A percentile compares a stretch with the other conserved stretches of the same genome.
These are phyloP conservation scores for Polia nebulosa DNA, from an alignment of 2,888 invertebrate species.

Conservation along the genomic window DNA sequence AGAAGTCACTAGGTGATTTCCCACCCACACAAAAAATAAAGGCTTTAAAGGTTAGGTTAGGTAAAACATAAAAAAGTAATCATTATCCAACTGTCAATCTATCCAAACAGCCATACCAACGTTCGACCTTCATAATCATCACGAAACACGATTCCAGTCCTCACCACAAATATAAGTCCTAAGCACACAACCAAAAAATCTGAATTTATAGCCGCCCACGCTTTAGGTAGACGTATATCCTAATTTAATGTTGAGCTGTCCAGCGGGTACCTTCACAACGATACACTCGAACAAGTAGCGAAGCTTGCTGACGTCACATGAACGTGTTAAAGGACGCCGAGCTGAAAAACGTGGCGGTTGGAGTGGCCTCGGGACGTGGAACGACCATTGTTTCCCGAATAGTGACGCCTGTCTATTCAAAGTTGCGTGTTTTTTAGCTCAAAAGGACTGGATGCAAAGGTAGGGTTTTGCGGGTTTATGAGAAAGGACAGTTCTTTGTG, in stretches of 20 bases:
- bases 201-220: constrained; percentile 32
- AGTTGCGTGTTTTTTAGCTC: constrained; percentile 55
- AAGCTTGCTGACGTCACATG: constrained; percentile 70
- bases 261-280: constrained; percentile 55
- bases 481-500: constrained; percentile 8
- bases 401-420: constrained; percentile 65
- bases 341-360: constrained; percentile 64
- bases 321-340: constrained; percentile 74
- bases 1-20: no score
- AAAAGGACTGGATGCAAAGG: constrained; percentile 41
- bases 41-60: no score
- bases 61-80: no score
- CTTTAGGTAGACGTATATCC: constrained; percentile 50
- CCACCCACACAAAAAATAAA: no score
- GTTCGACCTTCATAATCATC: neutral
- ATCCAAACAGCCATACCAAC: neutral
- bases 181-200: constrained; percentile 24
- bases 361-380: constrained; percentile 63
- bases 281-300: constrained; percentile 67
- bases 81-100: no score
- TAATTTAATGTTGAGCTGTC: constrained; percentile 58
- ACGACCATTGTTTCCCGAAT: constrained; percentile 69
- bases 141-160: constrained; percentile 7
- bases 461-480: constrained; percentile 21
- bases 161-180: constrained; percentile 1